Percentiles rank a stretch among this genome's conserved stretches.
Evolutionary conservation across 2,797 vertebrate species (phyloP).

Genomic region (Hippocampus kuda): DNA sequence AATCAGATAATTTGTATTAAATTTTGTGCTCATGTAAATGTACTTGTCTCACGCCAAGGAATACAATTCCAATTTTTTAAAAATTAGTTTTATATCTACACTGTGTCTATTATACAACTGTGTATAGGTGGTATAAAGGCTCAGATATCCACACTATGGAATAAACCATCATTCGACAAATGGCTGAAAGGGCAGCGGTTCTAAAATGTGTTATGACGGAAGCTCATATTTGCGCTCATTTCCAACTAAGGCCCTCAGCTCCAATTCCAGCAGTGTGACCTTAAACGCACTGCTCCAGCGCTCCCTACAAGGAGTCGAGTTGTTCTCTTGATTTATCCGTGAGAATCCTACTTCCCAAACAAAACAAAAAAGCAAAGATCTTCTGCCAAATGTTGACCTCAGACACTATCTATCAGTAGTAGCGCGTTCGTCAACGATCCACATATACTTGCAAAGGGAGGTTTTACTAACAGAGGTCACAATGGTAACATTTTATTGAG

Average conservation of each 20-base stretch:
- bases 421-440: neutral
- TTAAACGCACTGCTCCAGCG: neutral
- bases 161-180: neutral
- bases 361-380: neutral
- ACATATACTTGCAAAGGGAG: neutral
- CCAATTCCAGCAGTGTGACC: neutral
- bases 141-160: neutral
- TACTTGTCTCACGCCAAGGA: slow-evolving; percentile 53
- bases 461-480: neutral
- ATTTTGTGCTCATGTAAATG: slow-evolving; percentile 24
- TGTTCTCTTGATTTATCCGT: neutral
- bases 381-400: neutral
- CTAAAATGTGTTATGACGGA: neutral
- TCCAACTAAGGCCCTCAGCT: neutral
- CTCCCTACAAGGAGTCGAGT: neutral
- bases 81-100: neutral
- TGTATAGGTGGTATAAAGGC: neutral
- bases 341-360: neutral
- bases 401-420: neutral
- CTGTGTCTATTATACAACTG: too few species aligned
- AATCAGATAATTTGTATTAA: slow-evolving; percentile 12
- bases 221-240: neutral
- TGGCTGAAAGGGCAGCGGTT: neutral
- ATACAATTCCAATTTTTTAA: slow-evolving; percentile 3
- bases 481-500: neutral